phyloP scores from a whole-genome alignment of 2,888 invertebrate genomes.

The Apantesis nais region DNA sequence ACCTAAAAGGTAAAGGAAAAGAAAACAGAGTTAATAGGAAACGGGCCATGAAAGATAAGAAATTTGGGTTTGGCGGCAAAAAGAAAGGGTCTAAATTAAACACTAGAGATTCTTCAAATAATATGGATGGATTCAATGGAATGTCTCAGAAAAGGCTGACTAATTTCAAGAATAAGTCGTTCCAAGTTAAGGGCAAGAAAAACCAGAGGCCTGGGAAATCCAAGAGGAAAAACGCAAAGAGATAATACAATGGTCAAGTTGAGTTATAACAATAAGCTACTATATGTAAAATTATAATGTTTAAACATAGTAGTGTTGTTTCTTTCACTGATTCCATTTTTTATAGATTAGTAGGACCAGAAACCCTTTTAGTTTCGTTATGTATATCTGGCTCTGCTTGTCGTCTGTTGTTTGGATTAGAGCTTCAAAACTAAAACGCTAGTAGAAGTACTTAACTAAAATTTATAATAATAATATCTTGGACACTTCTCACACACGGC shows the following conservation, averaged over 20 bases:
- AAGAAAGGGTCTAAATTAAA: constrained; percentile 96
- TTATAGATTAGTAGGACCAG: too few species aligned
- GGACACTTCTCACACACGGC: too few species aligned
- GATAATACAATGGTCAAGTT: constrained; percentile 51
- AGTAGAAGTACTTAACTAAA: too few species aligned
- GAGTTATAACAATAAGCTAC: constrained; percentile 24
- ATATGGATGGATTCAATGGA: constrained; percentile 86
- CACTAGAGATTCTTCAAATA: constrained; percentile 91
- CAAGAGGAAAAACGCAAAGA: constrained; percentile 72
- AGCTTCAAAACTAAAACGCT: too few species aligned
- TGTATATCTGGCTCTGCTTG: too few species aligned
- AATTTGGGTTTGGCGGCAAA: constrained; percentile 98
- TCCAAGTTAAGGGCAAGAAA: constrained; percentile 72
- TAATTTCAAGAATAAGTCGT: constrained; percentile 74
- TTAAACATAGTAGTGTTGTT: neutral
- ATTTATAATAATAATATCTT: too few species aligned
- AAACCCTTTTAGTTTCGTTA: too few species aligned
- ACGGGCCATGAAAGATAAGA: constrained; percentile 91
- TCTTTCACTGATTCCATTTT: neutral
- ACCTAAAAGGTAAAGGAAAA: constrained; percentile 56
- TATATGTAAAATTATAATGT: constrained; percentile 10
- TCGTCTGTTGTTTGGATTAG: too few species aligned
- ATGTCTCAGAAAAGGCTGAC: constrained; percentile 70
- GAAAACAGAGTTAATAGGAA: constrained; percentile 74
- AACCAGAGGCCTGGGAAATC: constrained; percentile 86